Conservation (phyloP, 2,888 invertebrate species). For the Phlogophora meticulosa region DNA sequence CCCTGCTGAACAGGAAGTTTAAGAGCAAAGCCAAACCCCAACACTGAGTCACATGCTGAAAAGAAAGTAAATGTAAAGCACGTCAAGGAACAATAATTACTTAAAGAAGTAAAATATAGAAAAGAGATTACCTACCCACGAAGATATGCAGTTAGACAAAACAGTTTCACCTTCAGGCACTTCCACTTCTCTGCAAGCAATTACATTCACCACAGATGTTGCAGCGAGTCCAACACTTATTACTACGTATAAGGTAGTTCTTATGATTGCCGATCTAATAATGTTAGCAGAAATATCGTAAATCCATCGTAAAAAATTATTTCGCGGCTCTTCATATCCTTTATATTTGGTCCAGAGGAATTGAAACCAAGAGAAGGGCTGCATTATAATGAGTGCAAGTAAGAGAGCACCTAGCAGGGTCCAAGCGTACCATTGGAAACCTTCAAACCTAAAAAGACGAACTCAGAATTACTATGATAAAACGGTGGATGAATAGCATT, state of each 20-base stretch:
- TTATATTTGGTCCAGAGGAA: slow-evolving; percentile 92
- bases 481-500: no score
- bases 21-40: slow-evolving; percentile 92
- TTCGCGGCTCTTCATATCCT: slow-evolving; percentile 90
- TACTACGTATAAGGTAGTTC: slow-evolving; percentile 93
- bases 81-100: neutral
- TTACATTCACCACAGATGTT: slow-evolving; percentile 93
- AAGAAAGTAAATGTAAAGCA: slow-evolving; percentile 53
- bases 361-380: slow-evolving; percentile 95
- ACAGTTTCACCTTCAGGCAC: slow-evolving; percentile 73
- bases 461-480: neutral
- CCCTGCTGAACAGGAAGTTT: slow-evolving; percentile 96
- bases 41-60: slow-evolving; percentile 94
- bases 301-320: slow-evolving; percentile 88
- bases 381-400: slow-evolving; percentile 85
- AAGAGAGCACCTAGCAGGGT: slow-evolving; percentile 73
- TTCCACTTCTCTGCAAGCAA: slow-evolving; percentile 80
- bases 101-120: slow-evolving; percentile 29
- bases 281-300: slow-evolving; percentile 92
- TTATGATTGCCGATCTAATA: slow-evolving; percentile 91
- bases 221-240: slow-evolving; percentile 92
- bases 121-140: slow-evolving; percentile 89
- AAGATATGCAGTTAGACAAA: slow-evolving; percentile 87
- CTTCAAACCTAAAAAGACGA: slow-evolving; percentile 75
- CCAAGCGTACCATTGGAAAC: slow-evolving; percentile 81